Base-by-base conservation (phyloP, 2,113 vertebrate genomes). In the Dasyurus viverrinus region DNA sequence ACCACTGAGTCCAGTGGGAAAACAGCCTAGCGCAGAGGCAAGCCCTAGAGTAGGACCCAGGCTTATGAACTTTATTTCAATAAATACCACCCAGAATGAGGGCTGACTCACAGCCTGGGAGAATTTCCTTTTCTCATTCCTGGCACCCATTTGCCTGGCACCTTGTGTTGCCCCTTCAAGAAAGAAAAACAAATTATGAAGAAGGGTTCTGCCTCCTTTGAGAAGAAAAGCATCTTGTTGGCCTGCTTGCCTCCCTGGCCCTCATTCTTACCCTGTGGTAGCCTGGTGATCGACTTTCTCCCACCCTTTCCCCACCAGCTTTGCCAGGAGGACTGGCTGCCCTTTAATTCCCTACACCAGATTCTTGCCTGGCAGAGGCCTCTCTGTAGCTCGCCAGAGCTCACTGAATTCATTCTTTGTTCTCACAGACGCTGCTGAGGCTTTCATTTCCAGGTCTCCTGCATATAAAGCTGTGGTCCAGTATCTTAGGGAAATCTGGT, bases 11-110 rank as follows among this genome's bases (percentile, higher is more conserved):
- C 68, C n/a, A 42, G 46, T 54, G 52, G 92, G 26, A 94, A 95
- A 97, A 96, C 92, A 96, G 95, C 53, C 52, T 12, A 2, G 52
- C 42, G 48, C 23, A 50, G 60, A 48, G 8, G 19, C 6, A 54
- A 48, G 8, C 68, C 9, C 22, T 23, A 30, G 26, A 24, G 0
- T 6, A 42, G 60, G 27, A 11, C 16, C 1, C 36, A 52, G 54
- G 22, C n/a, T 0, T 46, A 11, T 93, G 92, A 97, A 68, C 96
- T 96, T 95, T 94, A 92, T 89, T 84, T 84, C 68, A 84, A 84
- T 84, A 84, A 84, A 84, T 84, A 84, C 68, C 68, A 84, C 68
- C 68, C 68, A 84, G 68, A 84, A n/a, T 84, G 68, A 42, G 36
- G 36, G 19, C n/a, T 84, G 68, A 84, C 68, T 8, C 22, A 53